These are phyloP conservation scores for Hormaphis cornu DNA, from an alignment of 1,140 invertebrate genomes.

Conservation along the genomic window DNA sequence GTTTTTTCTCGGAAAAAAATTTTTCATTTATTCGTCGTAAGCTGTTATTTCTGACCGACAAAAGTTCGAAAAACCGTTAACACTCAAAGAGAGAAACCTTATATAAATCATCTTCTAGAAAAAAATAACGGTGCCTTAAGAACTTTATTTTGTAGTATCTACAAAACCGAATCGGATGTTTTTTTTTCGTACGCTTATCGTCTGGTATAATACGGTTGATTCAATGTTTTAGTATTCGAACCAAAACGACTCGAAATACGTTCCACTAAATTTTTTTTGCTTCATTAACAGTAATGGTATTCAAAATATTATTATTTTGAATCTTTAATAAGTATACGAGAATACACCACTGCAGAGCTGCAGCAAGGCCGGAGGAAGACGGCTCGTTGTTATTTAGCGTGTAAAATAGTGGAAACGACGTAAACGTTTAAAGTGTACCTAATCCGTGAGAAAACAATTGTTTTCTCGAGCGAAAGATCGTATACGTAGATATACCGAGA, in stretches of 20 bases:
- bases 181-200: neutral
- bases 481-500: no score
- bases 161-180: no score
- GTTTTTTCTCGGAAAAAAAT: neutral
- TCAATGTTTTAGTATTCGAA: neutral
- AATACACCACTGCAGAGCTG: neutral
- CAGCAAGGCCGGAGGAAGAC: constrained; percentile 22
- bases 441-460: constrained; percentile 26
- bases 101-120: no score
- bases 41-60: no score
- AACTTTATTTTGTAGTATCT: no score
- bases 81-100: no score
- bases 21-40: no score
- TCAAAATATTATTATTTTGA: neutral
- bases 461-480: no score
- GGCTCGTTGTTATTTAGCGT: neutral
- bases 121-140: no score
- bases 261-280: neutral
- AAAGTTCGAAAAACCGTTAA: neutral
- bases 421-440: neutral
- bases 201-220: neutral
- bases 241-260: neutral
- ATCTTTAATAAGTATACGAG: neutral
- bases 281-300: constrained; percentile 2
- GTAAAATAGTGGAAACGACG: neutral